phyloP scores from a whole-genome alignment of 2,888 invertebrate species.

The Allacma fusca region DNA sequence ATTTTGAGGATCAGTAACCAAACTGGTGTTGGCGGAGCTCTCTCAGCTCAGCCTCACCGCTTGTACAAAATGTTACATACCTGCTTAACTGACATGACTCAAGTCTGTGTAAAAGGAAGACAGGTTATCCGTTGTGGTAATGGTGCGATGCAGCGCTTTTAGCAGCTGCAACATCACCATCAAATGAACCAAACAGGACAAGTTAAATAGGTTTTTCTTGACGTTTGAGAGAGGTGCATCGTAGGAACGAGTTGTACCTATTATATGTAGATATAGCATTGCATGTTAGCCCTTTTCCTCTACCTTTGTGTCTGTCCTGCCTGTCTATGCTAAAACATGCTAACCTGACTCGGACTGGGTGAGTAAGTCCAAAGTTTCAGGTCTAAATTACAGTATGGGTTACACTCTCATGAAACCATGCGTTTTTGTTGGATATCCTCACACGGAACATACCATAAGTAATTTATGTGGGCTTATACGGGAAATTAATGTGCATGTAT shows the following conservation, averaged over 20 bases:
- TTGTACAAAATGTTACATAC: no score
- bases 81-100: no score
- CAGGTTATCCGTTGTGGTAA: not conserved
- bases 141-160: not conserved
- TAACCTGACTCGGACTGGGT: constrained; percentile 10
- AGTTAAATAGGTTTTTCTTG: constrained; percentile 16
- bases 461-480: no score
- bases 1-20: no score
- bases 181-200: constrained; percentile 16
- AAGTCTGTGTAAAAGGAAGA: constrained; percentile 1
- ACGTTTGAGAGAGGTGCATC: not conserved
- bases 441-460: no score
- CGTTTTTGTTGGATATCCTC: not conserved
- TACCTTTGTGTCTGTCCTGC: no score
- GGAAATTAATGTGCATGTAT: no score
- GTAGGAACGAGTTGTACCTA: not conserved
- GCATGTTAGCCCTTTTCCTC: no score
- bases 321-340: no score
- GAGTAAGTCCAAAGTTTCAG: constrained; percentile 6
- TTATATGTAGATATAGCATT: not conserved
- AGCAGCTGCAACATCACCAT: not conserved
- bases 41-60: no score
- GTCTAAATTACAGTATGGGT: constrained; percentile 13
- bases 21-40: no score
- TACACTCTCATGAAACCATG: not conserved